These are phyloP conservation scores for Drosophila serrata DNA, from an alignment of 1,140 invertebrate genomes.

Conservation along the genomic window DNA sequence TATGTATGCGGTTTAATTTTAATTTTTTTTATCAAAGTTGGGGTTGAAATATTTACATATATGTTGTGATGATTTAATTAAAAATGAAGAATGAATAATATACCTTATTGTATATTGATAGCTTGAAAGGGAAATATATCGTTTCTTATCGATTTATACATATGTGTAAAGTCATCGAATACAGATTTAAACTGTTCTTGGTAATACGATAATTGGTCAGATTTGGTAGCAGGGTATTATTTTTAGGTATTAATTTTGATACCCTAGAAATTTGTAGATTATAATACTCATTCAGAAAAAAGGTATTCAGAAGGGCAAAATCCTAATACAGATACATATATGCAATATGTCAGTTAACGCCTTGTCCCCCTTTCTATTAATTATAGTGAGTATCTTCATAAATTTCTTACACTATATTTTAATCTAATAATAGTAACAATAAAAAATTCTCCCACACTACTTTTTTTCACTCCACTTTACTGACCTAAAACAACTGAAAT, in stretches of 20 bases:
- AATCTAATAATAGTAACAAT: neutral
- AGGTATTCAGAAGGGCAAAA: neutral
- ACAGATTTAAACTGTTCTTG: no score
- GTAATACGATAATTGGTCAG: no score
- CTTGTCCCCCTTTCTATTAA: neutral
- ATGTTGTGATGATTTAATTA: neutral
- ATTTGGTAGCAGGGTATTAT: no score
- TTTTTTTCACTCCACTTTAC: slow-evolving; percentile 44
- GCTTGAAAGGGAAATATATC: neutral
- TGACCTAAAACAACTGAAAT: slow-evolving; percentile 73
- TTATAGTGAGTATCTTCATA: neutral
- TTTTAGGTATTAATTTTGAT: no score
- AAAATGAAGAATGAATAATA: neutral
- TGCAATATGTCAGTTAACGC: neutral
- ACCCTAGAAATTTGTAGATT: no score
- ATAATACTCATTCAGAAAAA: no score
- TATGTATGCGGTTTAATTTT: neutral
- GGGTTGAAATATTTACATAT: neutral
- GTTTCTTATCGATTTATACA: neutral
- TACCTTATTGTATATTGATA: neutral
- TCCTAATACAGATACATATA: neutral
- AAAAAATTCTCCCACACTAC: slow-evolving; percentile 22
- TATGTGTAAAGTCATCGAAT: no score
- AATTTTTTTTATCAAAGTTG: neutral
- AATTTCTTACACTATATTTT: neutral